Base-by-base conservation (phyloP, 2,113 vertebrate species). In the Myxocyprinus asiaticus region DNA sequence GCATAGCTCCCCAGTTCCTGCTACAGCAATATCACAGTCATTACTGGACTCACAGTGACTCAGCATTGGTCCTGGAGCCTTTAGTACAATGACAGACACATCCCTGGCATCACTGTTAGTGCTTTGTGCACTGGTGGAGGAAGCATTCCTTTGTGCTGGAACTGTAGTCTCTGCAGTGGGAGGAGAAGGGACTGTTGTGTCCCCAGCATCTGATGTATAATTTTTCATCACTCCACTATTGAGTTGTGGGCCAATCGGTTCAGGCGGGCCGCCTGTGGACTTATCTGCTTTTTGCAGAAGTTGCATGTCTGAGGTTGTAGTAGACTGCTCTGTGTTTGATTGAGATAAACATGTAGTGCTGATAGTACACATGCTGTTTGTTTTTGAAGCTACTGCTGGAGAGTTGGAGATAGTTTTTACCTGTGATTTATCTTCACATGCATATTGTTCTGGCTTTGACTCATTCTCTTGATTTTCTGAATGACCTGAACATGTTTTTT, bases 11-110 rank as follows among this genome's bases (percentile, higher is more conserved):
- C 73, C 59, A 56, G 84, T 79, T 69, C 80, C 88, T 68, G 85
- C 81, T 76, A 82, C 69, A 72, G 83, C 76, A 63, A 88, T 76
- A 77, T 88, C 87, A 85, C 51, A 78, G 76, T 90, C 90, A 43
- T 74, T 86, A 82, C 86, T 85, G 11, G 83, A 74, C 85, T 93
- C 89, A 15, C 81, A 64, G 73, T 92, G 91, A 89, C 85, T 92
- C 85, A 92, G 85, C 89, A 92, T 87, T 14, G 90, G 85, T 56
- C 88, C 88, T 70, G 85, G 83, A 83, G 86, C 78, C 69, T 22
- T 81, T 67, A 88, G 76, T 42, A 77, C 76, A 78, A 86, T 74
- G 69, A 83, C 7, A 77, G 88, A 71, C 79, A 85, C 83, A 64
- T 81, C 70, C 51, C 62, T 72, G 22, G 71, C 33, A 78, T 67